Conservation (phyloP, 1,140 invertebrate genomes). For the Drosophila aff. region DNA sequence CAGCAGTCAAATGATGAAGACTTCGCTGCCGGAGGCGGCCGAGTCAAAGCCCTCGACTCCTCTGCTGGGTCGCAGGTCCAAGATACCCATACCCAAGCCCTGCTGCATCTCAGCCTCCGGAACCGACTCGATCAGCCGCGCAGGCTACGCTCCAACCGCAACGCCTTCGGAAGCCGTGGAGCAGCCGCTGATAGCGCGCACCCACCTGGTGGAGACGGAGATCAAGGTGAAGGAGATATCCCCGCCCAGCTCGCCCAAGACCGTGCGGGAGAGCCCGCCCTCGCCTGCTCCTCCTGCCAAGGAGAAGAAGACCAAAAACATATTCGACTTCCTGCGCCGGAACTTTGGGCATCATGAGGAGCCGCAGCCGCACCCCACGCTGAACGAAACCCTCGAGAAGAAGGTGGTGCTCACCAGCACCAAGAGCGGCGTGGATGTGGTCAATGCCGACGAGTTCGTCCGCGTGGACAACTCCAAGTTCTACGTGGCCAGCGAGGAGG, state of each 20-base stretch:
- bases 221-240: constrained; percentile 73
- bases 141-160: constrained; percentile 54
- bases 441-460: constrained; percentile 62
- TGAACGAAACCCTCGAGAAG: constrained; percentile 68
- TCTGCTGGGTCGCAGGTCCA: constrained; percentile 61
- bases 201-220: constrained; percentile 77
- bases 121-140: constrained; percentile 70
- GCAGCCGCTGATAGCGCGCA: constrained; percentile 65
- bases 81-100: constrained; percentile 77
- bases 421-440: constrained; percentile 71
- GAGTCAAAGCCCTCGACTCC: constrained; percentile 49
- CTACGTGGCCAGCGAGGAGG: constrained; percentile 65
- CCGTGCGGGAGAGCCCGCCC: constrained; percentile 2
- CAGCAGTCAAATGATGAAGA: constrained; percentile 72
- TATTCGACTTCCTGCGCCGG: constrained; percentile 80
- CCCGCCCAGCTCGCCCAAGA: constrained; percentile 51
- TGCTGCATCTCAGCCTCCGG: constrained; percentile 70
- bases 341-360: constrained; percentile 79
- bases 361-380: constrained; percentile 47
- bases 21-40: constrained; percentile 45
- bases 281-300: constrained; percentile 35
- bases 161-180: constrained; percentile 18
- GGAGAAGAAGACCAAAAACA: constrained; percentile 81
- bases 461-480: constrained; percentile 80
- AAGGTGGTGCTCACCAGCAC: constrained; percentile 76